phyloP scores from a whole-genome alignment of 2,888 invertebrate species.

The Chaitophorus viminalis region DNA sequence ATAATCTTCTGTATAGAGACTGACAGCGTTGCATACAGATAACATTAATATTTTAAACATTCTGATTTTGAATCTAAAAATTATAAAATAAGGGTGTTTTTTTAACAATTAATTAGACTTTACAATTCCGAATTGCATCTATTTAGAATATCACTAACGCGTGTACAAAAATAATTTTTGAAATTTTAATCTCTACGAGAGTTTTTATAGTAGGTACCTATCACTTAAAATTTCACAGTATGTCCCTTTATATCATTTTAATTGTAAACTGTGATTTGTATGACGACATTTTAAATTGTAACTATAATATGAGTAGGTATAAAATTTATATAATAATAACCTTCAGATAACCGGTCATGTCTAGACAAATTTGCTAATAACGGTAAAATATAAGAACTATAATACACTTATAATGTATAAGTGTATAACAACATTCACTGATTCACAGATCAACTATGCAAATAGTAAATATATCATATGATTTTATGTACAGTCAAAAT shows the following conservation, averaged over 20 bases:
- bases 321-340: background rate
- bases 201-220: no score
- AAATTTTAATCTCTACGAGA: no score
- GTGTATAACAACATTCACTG: background rate
- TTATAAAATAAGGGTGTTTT: no score
- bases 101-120: no score
- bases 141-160: no score
- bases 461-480: background rate
- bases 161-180: no score
- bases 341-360: conserved; percentile 19
- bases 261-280: background rate
- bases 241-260: background rate
- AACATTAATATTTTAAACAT: no score
- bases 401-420: background rate
- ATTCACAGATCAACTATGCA: background rate
- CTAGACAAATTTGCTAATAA: conserved; percentile 5
- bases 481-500: no score
- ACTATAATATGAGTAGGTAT: background rate
- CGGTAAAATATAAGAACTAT: background rate
- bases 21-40: no score
- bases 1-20: no score
- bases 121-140: no score
- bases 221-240: background rate
- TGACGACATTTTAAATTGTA: background rate
- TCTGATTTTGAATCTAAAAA: no score